Conservation (phyloP, 1,140 invertebrate genomes). For the Zaprionus gabonicus region DNA sequence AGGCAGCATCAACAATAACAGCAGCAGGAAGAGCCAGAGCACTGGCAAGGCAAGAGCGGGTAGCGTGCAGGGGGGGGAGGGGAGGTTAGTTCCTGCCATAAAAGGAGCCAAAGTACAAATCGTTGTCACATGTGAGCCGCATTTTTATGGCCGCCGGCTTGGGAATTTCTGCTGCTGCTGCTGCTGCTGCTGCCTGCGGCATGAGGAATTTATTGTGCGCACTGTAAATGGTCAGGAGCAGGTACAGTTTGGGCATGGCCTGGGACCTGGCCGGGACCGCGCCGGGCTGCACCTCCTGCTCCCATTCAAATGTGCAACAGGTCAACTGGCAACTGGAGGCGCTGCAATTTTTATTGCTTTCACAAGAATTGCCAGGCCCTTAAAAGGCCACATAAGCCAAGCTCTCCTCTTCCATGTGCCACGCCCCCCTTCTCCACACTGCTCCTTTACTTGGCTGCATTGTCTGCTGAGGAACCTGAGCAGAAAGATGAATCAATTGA, state of each 20-base stretch:
- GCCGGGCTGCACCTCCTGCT: conserved; percentile 32
- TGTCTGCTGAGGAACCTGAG: not conserved
- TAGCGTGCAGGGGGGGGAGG: not conserved
- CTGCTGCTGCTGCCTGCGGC: conserved; percentile 33
- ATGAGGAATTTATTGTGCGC: conserved; percentile 76
- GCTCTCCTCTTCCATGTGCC: not conserved
- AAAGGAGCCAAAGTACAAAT: conserved; percentile 84
- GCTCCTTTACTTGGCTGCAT: not conserved
- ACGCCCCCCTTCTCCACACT: not conserved
- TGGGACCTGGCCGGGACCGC: not conserved
- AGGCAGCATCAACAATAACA: conserved; percentile 7
- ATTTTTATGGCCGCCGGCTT: conserved; percentile 84
- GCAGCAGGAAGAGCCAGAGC: conserved; percentile 2
- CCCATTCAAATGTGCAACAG: conserved; percentile 80
- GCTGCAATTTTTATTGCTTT: conserved; percentile 82
- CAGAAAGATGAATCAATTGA: conserved; percentile 74
- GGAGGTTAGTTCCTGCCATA: conserved; percentile 51
- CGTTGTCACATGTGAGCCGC: conserved; percentile 84
- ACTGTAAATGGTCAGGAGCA: conserved; percentile 70
- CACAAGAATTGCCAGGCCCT: conserved; percentile 66
- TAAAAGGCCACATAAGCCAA: conserved; percentile 54
- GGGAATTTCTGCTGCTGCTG: conserved; percentile 70
- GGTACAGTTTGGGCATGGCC: conserved; percentile 54
- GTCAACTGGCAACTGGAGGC: conserved; percentile 59
- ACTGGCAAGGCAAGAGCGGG: conserved; percentile 1